A percentile compares a stretch with the other conserved stretches of the same genome.
phyloP scores from a whole-genome alignment of 1,140 invertebrate genomes.

The Popillia japonica region DNA sequence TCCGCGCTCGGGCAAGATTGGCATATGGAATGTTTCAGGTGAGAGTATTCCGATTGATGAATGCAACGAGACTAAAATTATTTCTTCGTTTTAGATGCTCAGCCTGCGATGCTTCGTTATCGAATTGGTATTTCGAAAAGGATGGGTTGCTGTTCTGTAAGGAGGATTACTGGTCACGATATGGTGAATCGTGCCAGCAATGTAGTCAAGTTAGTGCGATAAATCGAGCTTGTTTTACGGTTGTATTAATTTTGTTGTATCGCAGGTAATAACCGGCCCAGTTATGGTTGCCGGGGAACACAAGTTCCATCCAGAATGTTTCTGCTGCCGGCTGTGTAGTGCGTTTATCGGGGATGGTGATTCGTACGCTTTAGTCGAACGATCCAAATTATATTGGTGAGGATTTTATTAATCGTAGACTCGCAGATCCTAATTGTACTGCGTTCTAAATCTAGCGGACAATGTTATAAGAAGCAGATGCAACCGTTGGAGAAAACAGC shows the following conservation, averaged over 20 bases:
- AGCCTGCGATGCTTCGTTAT: slow-evolving; percentile 82
- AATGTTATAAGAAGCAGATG: slow-evolving; percentile 72
- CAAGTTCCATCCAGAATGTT: slow-evolving; percentile 95
- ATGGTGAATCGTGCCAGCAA: slow-evolving; percentile 87
- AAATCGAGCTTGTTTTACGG: slow-evolving; percentile 21
- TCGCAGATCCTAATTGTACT: too few relatives aligned
- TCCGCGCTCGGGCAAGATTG: slow-evolving; percentile 83
- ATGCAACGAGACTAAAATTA: neutral
- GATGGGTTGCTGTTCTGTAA: slow-evolving; percentile 89
- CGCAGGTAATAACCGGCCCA: slow-evolving; percentile 84
- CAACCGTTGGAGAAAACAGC: slow-evolving; percentile 65
- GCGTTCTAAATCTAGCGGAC: slow-evolving; percentile 62
- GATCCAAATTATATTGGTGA: slow-evolving; percentile 88
- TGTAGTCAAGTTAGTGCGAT: slow-evolving; percentile 72
- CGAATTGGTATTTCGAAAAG: slow-evolving; percentile 94
- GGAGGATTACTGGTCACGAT: slow-evolving; percentile 88
- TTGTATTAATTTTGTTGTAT: slow-evolving; percentile 33
- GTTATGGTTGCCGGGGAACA: slow-evolving; percentile 95
- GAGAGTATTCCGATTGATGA: slow-evolving; percentile 32
- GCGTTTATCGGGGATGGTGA: slow-evolving; percentile 90
- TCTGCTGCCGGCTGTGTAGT: slow-evolving; percentile 84
- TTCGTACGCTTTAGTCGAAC: slow-evolving; percentile 87
- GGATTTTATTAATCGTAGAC: too few relatives aligned
- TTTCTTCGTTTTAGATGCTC: slow-evolving; percentile 73
- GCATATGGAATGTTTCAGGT: slow-evolving; percentile 89